Evolutionary conservation across 1,140 invertebrate species (phyloP).

Genomic region (Eueides isabella): DNA sequence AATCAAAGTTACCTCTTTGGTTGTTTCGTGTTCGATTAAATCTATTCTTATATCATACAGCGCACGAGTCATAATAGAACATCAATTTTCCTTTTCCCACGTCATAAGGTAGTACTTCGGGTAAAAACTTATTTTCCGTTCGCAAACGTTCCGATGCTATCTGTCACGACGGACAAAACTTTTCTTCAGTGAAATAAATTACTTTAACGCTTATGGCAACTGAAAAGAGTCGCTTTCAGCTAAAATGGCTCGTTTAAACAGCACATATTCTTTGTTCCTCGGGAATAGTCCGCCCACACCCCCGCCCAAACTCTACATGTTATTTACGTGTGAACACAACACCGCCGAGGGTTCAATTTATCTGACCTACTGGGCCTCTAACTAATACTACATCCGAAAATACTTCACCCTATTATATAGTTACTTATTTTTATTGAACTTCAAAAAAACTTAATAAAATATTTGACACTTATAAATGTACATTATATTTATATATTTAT

Average conservation of each 20-base stretch:
- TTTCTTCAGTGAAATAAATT: constrained; percentile 32
- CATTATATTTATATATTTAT: constrained; percentile 1
- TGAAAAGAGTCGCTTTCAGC: constrained; percentile 27
- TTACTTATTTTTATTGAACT: constrained; percentile 8
- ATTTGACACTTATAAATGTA: neutral
- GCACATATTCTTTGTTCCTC: constrained; percentile 29
- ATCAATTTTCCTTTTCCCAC: constrained; percentile 50
- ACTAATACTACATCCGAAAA: constrained; percentile 72
- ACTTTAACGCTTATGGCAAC: neutral
- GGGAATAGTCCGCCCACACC: constrained; percentile 52
- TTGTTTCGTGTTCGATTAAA: constrained; percentile 72
- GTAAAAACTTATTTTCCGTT: constrained; percentile 56
- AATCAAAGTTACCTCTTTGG: constrained; percentile 68
- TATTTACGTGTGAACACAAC: constrained; percentile 81
- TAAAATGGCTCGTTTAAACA: constrained; percentile 4
- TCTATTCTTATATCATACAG: constrained; percentile 51
- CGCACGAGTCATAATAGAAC: constrained; percentile 29
- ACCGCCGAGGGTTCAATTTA: constrained; percentile 79
- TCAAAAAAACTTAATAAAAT: neutral
- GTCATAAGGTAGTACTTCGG: constrained; percentile 57
- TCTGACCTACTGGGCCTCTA: constrained; percentile 80
- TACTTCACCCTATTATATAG: constrained; percentile 15
- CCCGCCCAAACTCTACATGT: constrained; percentile 75
- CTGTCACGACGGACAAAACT: constrained; percentile 47
- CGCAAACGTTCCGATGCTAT: constrained; percentile 58